phyloP scores from a whole-genome alignment of 2,888 invertebrate species.

The Pomacea canaliculata region DNA sequence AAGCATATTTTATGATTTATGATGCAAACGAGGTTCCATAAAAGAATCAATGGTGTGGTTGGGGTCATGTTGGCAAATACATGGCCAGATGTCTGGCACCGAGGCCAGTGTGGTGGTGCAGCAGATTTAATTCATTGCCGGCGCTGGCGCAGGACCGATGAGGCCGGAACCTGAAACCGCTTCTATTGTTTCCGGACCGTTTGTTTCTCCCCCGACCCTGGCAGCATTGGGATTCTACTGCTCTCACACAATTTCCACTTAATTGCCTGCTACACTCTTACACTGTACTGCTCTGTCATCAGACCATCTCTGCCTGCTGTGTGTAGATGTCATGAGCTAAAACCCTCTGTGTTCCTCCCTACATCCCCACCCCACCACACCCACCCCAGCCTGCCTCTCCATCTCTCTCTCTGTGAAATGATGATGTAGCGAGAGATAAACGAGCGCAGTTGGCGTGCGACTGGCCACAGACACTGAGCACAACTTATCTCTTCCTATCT shows the following conservation, averaged over 20 bases:
- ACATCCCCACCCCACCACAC: background rate
- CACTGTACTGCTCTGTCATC: background rate
- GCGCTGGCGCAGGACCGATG: background rate
- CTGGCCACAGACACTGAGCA: no score
- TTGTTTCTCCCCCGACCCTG: constrained; percentile 11
- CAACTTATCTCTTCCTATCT: no score
- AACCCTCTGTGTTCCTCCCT: background rate
- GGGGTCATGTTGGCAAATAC: constrained; percentile 17
- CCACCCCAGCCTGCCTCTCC: background rate
- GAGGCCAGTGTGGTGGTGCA: background rate
- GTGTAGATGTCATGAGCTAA: no score
- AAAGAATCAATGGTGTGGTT: background rate
- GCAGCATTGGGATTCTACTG: constrained; percentile 8
- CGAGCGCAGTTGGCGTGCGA: no score
- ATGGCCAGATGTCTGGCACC: constrained; percentile 18
- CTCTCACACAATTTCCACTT: constrained; percentile 20
- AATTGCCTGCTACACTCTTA: constrained; percentile 4
- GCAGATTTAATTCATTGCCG: constrained; percentile 11
- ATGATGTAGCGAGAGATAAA: no score
- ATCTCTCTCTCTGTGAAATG: background rate
- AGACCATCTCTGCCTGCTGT: background rate
- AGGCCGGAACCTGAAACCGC: constrained; percentile 16
- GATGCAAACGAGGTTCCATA: no score
- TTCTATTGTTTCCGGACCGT: constrained; percentile 6
- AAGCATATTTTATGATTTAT: no score